Base-by-base conservation (phyloP, 64 coral and sea anemone genomes). In the Porites australiensis region DNA sequence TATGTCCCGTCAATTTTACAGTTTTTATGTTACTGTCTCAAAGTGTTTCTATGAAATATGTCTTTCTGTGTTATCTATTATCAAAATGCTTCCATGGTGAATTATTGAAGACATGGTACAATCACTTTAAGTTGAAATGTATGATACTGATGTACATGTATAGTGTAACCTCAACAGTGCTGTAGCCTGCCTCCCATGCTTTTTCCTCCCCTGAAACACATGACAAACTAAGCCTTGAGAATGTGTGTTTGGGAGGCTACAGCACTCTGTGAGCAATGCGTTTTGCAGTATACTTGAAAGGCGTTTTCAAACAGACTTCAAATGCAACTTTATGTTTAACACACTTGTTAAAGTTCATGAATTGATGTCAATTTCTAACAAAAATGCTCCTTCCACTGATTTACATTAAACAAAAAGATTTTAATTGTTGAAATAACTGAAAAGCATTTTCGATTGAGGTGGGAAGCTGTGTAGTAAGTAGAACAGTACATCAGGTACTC, bases 341-440 rank as follows among this genome's bases (percentile, higher is more conserved):
- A 78, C 23, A 78, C 75, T 78, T 78, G 75, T 55, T 20, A 78
- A 78, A 58, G 51, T 79, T 79, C n/a, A 79, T 79, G 18, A 79
- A 79, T 58, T 58, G 51, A 58, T 79, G 51, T 78, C 48, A 78
- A 78, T 78, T 78, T 78, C 74, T 78, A 78, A 57, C 75, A 78
- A 78, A 70, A 78, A 78, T 76, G 51, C 14, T 78, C 75, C 50
- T 78, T 57, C 75, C 75, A 55, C 57, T 78, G 48, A 58, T 58
- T 58, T 58, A 79, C 50, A 79, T 79, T 79, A 58, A 27, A 79
- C 77, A 79, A 58, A 79, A 58, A 79, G 5, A 79, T 79, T 79
- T 50, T 58, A 94, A 88, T 8, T 87, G 73, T 94, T 89, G 60
- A 94, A 89, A 94, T 47, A 94, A 87, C 84, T 89, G 61, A 57